Evolutionary conservation across 2,888 invertebrate genomes (phyloP).

Genomic region (Amphipoea oculea): DNA sequence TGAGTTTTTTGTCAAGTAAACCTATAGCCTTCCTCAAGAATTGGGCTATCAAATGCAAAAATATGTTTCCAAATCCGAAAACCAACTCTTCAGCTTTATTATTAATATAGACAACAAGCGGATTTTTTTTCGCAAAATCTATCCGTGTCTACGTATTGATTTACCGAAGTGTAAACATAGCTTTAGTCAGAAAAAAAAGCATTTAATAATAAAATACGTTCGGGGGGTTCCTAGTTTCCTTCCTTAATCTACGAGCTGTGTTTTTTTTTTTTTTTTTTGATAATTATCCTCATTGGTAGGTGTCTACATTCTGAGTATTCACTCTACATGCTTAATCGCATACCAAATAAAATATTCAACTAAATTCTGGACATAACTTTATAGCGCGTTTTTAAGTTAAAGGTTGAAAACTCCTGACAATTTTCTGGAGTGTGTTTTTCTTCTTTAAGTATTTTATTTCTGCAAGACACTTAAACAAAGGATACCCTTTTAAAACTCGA

Average conservation of each 20-base stretch:
- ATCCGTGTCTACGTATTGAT: not conserved
- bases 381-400: not conserved
- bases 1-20: not conserved
- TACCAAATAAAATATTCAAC: not conserved
- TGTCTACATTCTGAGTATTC: not conserved
- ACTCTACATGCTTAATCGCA: not conserved
- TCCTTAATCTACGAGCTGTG: not conserved
- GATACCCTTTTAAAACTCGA: conserved; percentile 5
- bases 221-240: not conserved
- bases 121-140: not conserved
- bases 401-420: too few relatives aligned
- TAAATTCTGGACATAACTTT: not conserved
- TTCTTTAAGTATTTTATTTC: not conserved
- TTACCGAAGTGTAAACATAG: not conserved
- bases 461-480: not conserved
- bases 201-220: too few relatives aligned
- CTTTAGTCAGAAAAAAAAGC: not conserved
- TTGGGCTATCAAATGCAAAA: not conserved
- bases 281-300: too few relatives aligned
- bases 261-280: not conserved
- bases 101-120: not conserved
- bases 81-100: too few relatives aligned
- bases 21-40: not conserved
- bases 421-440: not conserved
- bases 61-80: too few relatives aligned